phyloP scores from a whole-genome alignment of 2,113 vertebrate genomes.

The Nycticryphes semicollaris region DNA sequence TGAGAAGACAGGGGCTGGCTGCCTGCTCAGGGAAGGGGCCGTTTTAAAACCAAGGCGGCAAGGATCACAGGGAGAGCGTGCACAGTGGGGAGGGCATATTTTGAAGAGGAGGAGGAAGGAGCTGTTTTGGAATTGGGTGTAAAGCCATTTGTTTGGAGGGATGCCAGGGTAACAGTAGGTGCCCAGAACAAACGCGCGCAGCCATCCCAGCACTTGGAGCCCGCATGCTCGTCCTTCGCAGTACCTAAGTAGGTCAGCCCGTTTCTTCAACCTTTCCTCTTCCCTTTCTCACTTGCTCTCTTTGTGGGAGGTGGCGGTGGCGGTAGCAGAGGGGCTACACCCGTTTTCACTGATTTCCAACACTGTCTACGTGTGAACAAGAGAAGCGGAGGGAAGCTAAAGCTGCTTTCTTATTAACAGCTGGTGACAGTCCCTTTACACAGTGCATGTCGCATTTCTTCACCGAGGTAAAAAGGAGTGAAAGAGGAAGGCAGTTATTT shows the following conservation, averaged over 20 bases:
- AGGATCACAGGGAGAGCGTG: constrained; percentile 65
- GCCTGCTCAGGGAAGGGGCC: constrained; percentile 54
- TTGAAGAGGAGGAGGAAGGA: constrained; percentile 73
- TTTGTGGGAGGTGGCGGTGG: constrained; percentile 67
- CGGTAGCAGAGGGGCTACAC: constrained; percentile 68
- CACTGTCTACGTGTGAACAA: constrained; percentile 69
- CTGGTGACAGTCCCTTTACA: constrained; percentile 70
- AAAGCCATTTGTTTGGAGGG: constrained; percentile 71
- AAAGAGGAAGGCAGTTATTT: constrained; percentile 67
- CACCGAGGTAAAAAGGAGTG: constrained; percentile 53
- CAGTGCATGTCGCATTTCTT: constrained; percentile 61
- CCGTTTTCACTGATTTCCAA: constrained; percentile 70
- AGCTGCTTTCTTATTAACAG: constrained; percentile 73
- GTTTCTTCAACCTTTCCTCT: constrained; percentile 70
- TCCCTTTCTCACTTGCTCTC: constrained; percentile 69
- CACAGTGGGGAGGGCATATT: constrained; percentile 65
- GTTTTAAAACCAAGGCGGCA: constrained; percentile 39
- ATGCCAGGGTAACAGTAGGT: constrained; percentile 70
- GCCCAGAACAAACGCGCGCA: constrained; percentile 67
- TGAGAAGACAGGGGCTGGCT: constrained; percentile 67
- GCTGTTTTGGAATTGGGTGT: constrained; percentile 71
- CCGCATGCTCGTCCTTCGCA: constrained; percentile 67
- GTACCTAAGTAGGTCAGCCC: constrained; percentile 70
- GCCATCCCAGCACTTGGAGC: constrained; percentile 56
- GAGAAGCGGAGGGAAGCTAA: constrained; percentile 64